Conservation (phyloP, 2,113 vertebrate species). For the Ochotona curzoniae region DNA sequence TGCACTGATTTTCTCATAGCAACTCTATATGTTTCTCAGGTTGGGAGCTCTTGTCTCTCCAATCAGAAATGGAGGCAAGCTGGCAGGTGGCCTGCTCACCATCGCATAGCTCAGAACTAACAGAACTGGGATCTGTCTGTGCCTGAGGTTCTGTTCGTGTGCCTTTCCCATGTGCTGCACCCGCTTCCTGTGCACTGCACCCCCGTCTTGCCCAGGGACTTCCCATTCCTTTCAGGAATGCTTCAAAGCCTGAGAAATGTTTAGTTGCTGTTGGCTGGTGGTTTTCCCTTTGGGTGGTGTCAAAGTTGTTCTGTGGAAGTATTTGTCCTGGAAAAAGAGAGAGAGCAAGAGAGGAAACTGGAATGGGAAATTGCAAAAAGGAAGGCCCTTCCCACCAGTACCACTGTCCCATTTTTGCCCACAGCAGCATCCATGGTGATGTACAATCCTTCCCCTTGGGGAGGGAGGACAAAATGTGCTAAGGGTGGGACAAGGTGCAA, state of each 20-base stretch:
- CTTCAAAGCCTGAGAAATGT: background rate
- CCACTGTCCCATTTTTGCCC: no score
- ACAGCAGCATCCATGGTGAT: background rate
- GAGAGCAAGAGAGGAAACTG: background rate
- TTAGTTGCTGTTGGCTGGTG: background rate
- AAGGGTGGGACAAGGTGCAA: background rate
- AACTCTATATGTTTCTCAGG: background rate
- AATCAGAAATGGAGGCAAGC: conserved; percentile 8
- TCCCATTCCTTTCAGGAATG: background rate
- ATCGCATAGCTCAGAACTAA: background rate
- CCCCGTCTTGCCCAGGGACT: background rate
- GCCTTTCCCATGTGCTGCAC: no score
- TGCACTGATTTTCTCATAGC: background rate
- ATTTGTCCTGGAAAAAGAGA: conserved; percentile 1
- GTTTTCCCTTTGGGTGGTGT: background rate
- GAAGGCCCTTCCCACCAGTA: fast-evolving
- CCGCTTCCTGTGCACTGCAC: no score
- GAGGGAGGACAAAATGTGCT: background rate
- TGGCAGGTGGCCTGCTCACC: background rate
- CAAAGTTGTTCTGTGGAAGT: background rate
- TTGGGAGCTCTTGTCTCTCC: background rate
- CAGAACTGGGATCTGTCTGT: background rate
- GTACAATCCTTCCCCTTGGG: background rate
- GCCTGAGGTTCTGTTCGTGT: background rate
- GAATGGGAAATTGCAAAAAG: background rate